Conservation (phyloP, 1,140 invertebrate species). For the Paraescarpia echinospica region DNA sequence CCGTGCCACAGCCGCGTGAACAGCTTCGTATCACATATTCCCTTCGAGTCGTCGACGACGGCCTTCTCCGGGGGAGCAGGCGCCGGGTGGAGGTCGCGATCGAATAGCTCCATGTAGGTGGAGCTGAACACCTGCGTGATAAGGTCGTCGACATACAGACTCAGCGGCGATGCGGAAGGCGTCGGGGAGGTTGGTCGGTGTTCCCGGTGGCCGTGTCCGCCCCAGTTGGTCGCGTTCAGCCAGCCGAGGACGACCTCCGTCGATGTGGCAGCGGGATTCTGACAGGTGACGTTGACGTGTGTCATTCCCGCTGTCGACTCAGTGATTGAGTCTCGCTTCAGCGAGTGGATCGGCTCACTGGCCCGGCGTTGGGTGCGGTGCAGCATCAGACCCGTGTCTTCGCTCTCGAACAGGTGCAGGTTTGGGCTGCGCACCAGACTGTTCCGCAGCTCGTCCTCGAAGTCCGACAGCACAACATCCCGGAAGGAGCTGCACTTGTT, state of each 20-base stretch:
- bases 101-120: neutral
- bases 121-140: neutral
- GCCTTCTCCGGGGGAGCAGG: neutral
- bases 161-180: neutral
- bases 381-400: neutral
- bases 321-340: neutral
- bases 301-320: neutral
- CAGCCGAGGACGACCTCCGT: slow-evolving; percentile 8
- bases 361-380: neutral
- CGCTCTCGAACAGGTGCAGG: neutral
- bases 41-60: neutral
- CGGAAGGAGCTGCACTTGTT: neutral
- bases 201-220: neutral
- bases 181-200: neutral
- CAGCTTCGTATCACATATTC: neutral
- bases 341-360: neutral
- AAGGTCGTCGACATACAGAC: neutral
- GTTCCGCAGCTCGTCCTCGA: neutral
- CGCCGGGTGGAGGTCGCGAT: neutral
- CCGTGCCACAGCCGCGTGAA: neutral
- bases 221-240: neutral
- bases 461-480: neutral
- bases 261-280: neutral
- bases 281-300: neutral
- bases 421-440: neutral